These are phyloP conservation scores for Sardinella longiceps DNA, from an alignment of 2,797 vertebrate genomes.

Conservation along the genomic window DNA sequence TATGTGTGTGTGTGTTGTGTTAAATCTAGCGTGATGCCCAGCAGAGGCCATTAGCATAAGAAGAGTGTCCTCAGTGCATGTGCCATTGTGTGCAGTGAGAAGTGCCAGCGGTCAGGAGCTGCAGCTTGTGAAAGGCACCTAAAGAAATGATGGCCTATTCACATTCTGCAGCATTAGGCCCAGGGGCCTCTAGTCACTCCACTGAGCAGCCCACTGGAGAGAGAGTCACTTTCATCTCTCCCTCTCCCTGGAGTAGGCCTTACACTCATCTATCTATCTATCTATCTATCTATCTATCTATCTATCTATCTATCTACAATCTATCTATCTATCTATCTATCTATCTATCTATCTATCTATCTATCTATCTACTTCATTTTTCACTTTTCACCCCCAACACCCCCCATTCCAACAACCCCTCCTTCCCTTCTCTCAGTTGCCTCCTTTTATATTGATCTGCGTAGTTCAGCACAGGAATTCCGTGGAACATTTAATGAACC, in stretches of 20 bases:
- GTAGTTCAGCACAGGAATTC: slow-evolving; percentile 81
- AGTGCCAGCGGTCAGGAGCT: slow-evolving; percentile 89
- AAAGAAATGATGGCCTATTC: slow-evolving; percentile 91
- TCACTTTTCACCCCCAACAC: no score
- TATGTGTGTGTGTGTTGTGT: not conserved
- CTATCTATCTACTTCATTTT: no score
- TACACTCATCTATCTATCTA: not conserved
- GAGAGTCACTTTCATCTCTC: slow-evolving; percentile 92
- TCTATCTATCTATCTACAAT: no score
- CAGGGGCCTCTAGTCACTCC: slow-evolving; percentile 66
- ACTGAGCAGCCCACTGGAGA: slow-evolving; percentile 75
- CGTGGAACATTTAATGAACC: slow-evolving; percentile 90
- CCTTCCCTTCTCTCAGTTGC: not conserved
- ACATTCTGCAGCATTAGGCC: slow-evolving; percentile 83
- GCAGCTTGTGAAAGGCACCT: slow-evolving; percentile 82
- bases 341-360: not conserved
- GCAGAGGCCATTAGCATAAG: slow-evolving; percentile 92
- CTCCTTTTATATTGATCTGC: slow-evolving; percentile 82
- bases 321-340: not conserved
- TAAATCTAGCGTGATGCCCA: slow-evolving; percentile 80
- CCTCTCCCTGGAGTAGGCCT: slow-evolving; percentile 53
- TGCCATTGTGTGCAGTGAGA: slow-evolving; percentile 93
- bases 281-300: slow-evolving; percentile 35
- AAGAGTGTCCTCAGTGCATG: slow-evolving; percentile 96
- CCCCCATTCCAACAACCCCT: no score